Evolutionary conservation across 2,797 vertebrate genomes (phyloP).

Genomic region (Setipinna tenuifilis): DNA sequence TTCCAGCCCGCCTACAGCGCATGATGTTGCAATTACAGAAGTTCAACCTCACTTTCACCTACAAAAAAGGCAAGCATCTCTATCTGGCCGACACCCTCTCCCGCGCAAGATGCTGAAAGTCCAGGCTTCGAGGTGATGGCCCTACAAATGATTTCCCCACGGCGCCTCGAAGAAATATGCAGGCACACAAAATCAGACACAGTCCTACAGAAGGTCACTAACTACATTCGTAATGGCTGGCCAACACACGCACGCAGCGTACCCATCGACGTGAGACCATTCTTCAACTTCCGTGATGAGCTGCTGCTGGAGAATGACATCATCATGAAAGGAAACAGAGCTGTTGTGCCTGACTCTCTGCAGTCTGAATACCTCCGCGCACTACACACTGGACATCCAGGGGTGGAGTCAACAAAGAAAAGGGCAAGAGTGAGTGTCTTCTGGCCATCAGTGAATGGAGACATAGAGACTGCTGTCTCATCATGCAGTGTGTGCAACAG

Average conservation of each 20-base stretch:
- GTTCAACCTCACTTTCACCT: slow-evolving; percentile 24
- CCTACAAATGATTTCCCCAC: slow-evolving; percentile 25
- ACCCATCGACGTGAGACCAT: background rate
- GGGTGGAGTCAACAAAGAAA: slow-evolving; percentile 31
- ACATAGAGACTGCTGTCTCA: background rate
- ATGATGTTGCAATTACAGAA: slow-evolving; percentile 23
- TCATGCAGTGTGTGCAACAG: slow-evolving; percentile 35
- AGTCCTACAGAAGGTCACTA: slow-evolving; percentile 20
- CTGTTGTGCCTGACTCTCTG: slow-evolving; percentile 10
- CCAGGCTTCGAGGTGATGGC: slow-evolving; percentile 39
- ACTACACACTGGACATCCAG: slow-evolving; percentile 34
- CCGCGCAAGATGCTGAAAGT: background rate
- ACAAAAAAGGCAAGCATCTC: slow-evolving; percentile 38
- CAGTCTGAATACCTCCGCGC: slow-evolving; percentile 21
- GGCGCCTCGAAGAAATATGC: background rate
- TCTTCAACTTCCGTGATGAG: slow-evolving; percentile 30
- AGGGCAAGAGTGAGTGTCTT: slow-evolving; percentile 18
- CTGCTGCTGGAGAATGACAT: slow-evolving; percentile 27
- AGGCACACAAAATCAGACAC: slow-evolving; percentile 23
- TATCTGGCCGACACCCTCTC: background rate
- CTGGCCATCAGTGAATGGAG: slow-evolving; percentile 33
- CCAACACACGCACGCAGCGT: slow-evolving; percentile 7
- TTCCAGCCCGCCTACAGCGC: slow-evolving; percentile 16
- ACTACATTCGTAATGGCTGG: slow-evolving; percentile 27
- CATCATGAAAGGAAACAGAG: slow-evolving; percentile 33